These are phyloP conservation scores for Heliconius charithonia DNA, from an alignment of 2,888 invertebrate species.

Conservation along the genomic window DNA sequence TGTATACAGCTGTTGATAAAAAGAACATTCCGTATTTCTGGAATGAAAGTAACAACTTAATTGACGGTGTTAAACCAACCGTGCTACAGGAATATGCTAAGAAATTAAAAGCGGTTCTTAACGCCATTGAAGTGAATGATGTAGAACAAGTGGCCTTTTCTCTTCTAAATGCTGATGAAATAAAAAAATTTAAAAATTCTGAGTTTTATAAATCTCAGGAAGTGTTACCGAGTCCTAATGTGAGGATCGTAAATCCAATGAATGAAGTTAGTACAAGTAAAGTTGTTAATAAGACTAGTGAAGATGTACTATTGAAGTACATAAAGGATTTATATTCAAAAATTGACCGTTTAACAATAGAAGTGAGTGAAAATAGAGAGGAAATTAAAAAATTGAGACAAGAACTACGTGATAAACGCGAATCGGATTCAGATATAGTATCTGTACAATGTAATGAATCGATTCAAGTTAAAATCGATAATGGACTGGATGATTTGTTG, in stretches of 20 bases:
- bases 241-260: not conserved
- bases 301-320: conserved; percentile 36
- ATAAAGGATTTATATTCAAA: conserved; percentile 54
- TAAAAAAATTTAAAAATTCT: conserved; percentile 59
- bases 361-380: conserved; percentile 31
- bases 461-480: not conserved
- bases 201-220: conserved; percentile 61
- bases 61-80: conserved; percentile 62
- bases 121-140: conserved; percentile 64
- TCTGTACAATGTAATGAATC: not conserved
- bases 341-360: conserved; percentile 52
- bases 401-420: conserved; percentile 24
- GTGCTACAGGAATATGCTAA: conserved; percentile 62
- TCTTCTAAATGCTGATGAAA: conserved; percentile 62
- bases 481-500: conserved; percentile 5
- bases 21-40: conserved; percentile 71
- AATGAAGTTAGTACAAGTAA: not conserved
- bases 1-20: conserved; percentile 59
- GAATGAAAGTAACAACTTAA: conserved; percentile 68
- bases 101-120: conserved; percentile 67
- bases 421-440: not conserved
- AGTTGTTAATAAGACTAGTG: not conserved
- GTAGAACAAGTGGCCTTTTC: conserved; percentile 58
- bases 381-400: conserved; percentile 9
- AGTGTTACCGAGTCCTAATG: not conserved